Conservation (phyloP, 1,140 invertebrate species). For the Eulimnadia texana region DNA sequence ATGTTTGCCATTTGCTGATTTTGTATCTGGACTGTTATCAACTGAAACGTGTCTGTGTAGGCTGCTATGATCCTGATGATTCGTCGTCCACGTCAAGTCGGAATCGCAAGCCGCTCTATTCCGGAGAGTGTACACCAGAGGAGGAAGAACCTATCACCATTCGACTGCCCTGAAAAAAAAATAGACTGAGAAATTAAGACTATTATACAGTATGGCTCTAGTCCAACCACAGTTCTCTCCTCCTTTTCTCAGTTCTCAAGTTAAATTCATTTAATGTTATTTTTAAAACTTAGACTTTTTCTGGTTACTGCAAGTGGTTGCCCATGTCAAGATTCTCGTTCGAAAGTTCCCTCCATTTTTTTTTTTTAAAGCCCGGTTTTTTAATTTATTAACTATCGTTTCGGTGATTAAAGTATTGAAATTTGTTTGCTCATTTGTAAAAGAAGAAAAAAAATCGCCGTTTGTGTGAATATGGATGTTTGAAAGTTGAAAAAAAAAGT, state of each 20-base stretch:
- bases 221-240: background rate
- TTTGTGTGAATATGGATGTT: no score
- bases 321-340: background rate
- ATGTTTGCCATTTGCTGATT: background rate
- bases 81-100: background rate
- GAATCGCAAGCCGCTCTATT: background rate
- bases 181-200: background rate
- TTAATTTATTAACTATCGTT: background rate
- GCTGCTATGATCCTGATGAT: background rate
- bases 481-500: no score
- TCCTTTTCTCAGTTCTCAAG: background rate
- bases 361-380: background rate
- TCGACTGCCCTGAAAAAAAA: no score
- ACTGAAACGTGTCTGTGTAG: background rate
- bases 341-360: background rate
- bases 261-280: background rate
- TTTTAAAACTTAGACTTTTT: no score
- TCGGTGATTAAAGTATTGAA: no score
- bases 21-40: background rate
- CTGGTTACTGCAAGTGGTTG: background rate
- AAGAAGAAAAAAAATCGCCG: no score
- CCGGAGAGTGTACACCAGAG: conserved; percentile 10
- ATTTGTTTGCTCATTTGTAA: no score
- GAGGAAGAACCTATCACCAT: conserved; percentile 13
- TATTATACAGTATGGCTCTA: background rate